Evolutionary conservation across 1,140 invertebrate genomes (phyloP), one percentile per base, ranked within the genome.

Genomic region (Calephelis nemesis): DNA sequence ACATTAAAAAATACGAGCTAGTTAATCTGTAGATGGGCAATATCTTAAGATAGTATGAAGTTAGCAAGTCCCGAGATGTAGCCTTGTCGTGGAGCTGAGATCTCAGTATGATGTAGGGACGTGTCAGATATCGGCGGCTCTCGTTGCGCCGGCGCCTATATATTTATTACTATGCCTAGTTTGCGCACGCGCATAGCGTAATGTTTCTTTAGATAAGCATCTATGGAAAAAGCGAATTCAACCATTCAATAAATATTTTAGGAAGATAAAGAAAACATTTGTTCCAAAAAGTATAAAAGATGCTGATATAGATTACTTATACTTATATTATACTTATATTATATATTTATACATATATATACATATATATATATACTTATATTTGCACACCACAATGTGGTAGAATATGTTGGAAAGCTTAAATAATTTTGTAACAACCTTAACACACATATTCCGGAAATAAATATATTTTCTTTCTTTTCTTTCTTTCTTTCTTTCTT

Each of bases 141-240:
- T 48, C 47, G 63, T 15, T 68, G 63, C 64, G 75, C 70, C 19
- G 78, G 79, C 82, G 79, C 82, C 75, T 73, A 67, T 12, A 73
- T 75, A 81, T 82, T 82, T 83, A 81, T 79, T 73, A 78, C 74
- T 69, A 68, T 73, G 70, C 65, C 52, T 58, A 58, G 54, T 73
- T 63, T 69, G 79, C 73, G 79, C 79, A 79, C 78, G 77, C 77
- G 78, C 73, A 69, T 63, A 73, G 67, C 69, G 74, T 77, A 74
- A 79, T 80, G 76, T 79, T 74, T 71, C 70, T 70, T 52, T 49
- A 68, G 78, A 81, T 78, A 81, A 75, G 73, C 65, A 78, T 78
- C 78, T 76, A 50, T 63, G 69, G 71, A 78, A 78, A 75, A 78
- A 81, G 70, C 73, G 70, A 73, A 76, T 72, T 63, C 72, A 74